These are phyloP conservation scores for Cheilosia vulpina DNA, from an alignment of 2,888 invertebrate species.

Conservation along the genomic window DNA sequence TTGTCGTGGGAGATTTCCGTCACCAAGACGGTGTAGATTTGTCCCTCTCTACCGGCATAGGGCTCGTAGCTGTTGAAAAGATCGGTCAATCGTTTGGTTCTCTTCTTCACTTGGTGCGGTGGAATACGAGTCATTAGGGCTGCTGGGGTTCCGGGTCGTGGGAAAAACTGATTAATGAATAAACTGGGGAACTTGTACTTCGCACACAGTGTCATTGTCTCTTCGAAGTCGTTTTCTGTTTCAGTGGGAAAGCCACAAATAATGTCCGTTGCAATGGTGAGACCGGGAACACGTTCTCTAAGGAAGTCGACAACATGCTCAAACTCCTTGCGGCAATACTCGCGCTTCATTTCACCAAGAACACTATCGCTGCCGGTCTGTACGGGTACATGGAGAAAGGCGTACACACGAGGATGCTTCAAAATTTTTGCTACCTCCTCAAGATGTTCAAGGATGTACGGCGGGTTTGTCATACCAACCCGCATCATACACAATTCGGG, in stretches of 20 bases:
- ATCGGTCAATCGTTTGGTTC: conserved; percentile 94
- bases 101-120: conserved; percentile 93
- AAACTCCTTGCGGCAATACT: conserved; percentile 96
- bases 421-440: conserved; percentile 95
- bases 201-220: conserved; percentile 92
- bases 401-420: conserved; percentile 94
- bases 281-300: conserved; percentile 91
- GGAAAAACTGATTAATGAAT: conserved; percentile 99
- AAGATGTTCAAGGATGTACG: conserved; percentile 97
- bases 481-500: conserved; percentile 90
- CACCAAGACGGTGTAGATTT: conserved; percentile 90
- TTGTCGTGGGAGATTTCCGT: conserved; percentile 97
- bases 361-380: conserved; percentile 99
- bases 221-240: conserved; percentile 93
- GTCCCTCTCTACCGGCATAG: conserved; percentile 87
- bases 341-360: conserved; percentile 97
- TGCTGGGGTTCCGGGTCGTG: conserved; percentile 97
- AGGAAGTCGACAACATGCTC: conserved; percentile 94
- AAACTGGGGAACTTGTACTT: conserved; percentile 96
- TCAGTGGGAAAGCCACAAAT: conserved; percentile 99
- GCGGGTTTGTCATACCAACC: conserved; percentile 99
- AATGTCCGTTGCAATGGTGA: conserved; percentile 98
- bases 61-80: conserved; percentile 95
- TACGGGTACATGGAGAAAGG: conserved; percentile 98
- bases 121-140: conserved; percentile 94